A percentile compares a stretch with the other conserved stretches of the same genome.
These are phyloP conservation scores for Parauchenoglanis ngamensis DNA, from an alignment of 2,797 vertebrate species.

Conservation along the genomic window DNA sequence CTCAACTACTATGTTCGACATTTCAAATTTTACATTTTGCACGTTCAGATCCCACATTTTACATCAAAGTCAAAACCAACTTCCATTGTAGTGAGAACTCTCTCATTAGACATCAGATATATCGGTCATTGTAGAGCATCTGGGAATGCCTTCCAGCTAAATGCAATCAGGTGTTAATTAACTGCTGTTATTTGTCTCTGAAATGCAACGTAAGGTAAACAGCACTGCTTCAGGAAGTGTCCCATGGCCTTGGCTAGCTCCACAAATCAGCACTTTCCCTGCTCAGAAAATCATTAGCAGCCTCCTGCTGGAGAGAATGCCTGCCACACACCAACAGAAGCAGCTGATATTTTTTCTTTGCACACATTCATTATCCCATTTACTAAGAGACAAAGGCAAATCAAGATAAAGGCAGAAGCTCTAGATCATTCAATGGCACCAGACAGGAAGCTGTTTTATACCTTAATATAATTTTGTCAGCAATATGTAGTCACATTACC, in stretches of 20 bases:
- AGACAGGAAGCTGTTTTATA: constrained; percentile 25
- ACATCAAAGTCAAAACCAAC: constrained; percentile 10
- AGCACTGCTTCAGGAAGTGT: constrained; percentile 55
- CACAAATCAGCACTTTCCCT: constrained; percentile 63
- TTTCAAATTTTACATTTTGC: neutral
- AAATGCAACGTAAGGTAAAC: constrained; percentile 59
- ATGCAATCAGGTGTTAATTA: constrained; percentile 57
- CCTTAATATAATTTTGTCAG: constrained; percentile 27
- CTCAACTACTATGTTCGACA: neutral
- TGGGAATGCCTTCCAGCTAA: constrained; percentile 41
- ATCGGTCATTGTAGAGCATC: constrained; percentile 22
- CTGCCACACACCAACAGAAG: constrained; percentile 47
- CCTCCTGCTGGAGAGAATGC: constrained; percentile 48
- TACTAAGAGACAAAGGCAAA: constrained; percentile 32
- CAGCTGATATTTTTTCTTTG: constrained; percentile 31
- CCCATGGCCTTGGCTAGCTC: constrained; percentile 63
- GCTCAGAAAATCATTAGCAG: constrained; percentile 64
- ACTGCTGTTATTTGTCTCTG: constrained; percentile 53
- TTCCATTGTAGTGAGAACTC: neutral
- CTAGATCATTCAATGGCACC: constrained; percentile 16
- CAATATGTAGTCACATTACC: constrained; percentile 23
- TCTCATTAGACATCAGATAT: constrained; percentile 19
- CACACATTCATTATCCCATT: constrained; percentile 38
- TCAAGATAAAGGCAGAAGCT: constrained; percentile 20
- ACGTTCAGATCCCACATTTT: neutral